Evolutionary conservation across 2,797 vertebrate species (phyloP).

Genomic region (Halcyon smyrnensis): DNA sequence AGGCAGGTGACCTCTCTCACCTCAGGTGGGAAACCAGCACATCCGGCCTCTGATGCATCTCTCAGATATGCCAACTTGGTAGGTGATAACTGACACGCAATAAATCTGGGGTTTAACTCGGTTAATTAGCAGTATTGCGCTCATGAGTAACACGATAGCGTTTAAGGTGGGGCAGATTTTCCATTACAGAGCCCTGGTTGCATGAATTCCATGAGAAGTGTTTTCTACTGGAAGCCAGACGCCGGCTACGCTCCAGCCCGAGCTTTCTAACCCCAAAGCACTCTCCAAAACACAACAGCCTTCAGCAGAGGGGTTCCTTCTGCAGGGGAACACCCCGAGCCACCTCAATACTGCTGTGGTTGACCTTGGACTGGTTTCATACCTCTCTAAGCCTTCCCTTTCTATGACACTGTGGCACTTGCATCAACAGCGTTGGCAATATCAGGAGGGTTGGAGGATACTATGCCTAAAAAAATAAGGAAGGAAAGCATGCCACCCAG

Average conservation of each 20-base stretch:
- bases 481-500: neutral
- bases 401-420: accelerated
- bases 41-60: conserved; percentile 56
- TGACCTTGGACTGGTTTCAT: neutral
- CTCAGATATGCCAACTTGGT: neutral
- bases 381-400: neutral
- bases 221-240: conserved; percentile 39
- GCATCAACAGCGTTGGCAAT: accelerated
- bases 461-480: neutral
- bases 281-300: neutral
- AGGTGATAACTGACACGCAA: conserved; percentile 51
- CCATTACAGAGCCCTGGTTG: conserved; percentile 51
- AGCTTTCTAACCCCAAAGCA: neutral
- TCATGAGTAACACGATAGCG: conserved; percentile 72
- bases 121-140: conserved; percentile 64
- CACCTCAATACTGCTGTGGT: accelerated
- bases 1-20: conserved; percentile 30
- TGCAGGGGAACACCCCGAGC: neutral
- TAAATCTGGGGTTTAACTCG: conserved; percentile 62
- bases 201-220: conserved; percentile 53
- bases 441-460: neutral
- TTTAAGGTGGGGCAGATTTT: conserved; percentile 72
- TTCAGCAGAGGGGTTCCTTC: neutral
- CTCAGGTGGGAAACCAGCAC: conserved; percentile 28
- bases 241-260: neutral